Conservation (phyloP, 2,797 vertebrate genomes). For the Mus minutoides region DNA sequence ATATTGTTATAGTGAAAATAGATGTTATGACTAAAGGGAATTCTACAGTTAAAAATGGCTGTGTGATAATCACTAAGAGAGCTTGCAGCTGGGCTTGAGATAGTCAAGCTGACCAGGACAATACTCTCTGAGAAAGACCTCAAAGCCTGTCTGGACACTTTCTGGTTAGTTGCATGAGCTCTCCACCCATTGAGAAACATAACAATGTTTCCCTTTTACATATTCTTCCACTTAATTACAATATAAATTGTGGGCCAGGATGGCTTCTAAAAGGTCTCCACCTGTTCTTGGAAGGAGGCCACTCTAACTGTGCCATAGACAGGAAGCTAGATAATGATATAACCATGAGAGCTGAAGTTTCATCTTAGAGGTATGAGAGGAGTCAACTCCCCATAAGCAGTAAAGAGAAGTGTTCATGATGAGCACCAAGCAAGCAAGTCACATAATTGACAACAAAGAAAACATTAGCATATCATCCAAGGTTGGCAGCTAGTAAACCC, state of each 20-base stretch:
- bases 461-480: not conserved
- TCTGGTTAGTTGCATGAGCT: not conserved
- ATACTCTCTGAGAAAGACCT: not conserved
- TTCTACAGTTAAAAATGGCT: not conserved
- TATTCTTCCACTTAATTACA: not conserved
- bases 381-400: not conserved
- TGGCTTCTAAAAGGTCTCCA: not conserved
- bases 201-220: not conserved
- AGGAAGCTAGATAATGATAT: not conserved
- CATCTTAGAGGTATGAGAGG: not conserved
- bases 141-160: not conserved
- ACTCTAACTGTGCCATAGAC: not conserved
- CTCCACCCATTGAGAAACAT: not conserved
- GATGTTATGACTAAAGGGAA: not conserved
- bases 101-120: not conserved
- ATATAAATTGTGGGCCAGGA: not conserved
- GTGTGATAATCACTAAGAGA: not conserved
- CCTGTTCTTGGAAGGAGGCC: not conserved
- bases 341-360: not conserved
- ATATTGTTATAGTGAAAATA: not conserved
- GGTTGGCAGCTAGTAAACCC: not conserved
- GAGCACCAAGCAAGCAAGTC: not conserved
- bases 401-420: not conserved
- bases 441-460: not conserved
- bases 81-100: not conserved